phyloP scores from a whole-genome alignment of 2,113 vertebrate genomes.

The Petromus typicus region DNA sequence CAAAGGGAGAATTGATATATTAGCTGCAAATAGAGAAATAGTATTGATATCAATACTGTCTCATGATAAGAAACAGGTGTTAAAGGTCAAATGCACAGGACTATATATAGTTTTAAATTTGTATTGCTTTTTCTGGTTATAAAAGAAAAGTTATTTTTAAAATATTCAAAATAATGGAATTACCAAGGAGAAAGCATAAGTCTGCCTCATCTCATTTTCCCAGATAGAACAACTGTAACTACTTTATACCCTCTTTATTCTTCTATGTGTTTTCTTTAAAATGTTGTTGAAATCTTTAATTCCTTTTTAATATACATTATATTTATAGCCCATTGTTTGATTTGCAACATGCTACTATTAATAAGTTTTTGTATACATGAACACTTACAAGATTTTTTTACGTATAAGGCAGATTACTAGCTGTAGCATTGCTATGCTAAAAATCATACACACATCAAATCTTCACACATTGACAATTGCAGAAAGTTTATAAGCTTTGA shows the following conservation, averaged over 20 bases:
- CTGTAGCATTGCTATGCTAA: background rate
- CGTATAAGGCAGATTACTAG: background rate
- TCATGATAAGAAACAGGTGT: background rate
- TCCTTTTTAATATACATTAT: background rate
- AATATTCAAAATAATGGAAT: background rate
- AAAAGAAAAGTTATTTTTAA: slow-evolving; percentile 37
- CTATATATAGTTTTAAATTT: background rate
- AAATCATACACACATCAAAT: background rate
- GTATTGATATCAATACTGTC: slow-evolving; percentile 22
- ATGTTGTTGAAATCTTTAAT: background rate
- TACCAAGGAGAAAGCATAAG: background rate
- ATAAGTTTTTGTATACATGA: background rate
- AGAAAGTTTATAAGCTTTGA: background rate
- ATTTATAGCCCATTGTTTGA: background rate
- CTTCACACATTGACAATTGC: background rate
- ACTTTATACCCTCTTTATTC: background rate
- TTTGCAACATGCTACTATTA: slow-evolving; percentile 2
- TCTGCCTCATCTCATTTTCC: background rate
- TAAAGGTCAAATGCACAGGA: background rate
- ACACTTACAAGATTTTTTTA: background rate
- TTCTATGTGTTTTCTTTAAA: background rate
- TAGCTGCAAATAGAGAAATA: slow-evolving; percentile 31
- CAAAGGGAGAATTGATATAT: slow-evolving; percentile 38
- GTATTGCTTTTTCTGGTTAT: slow-evolving; percentile 19
- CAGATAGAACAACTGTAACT: background rate